These are phyloP conservation scores for Drosophila lowei DNA, from an alignment of 1,140 invertebrate genomes.

Conservation along the genomic window DNA sequence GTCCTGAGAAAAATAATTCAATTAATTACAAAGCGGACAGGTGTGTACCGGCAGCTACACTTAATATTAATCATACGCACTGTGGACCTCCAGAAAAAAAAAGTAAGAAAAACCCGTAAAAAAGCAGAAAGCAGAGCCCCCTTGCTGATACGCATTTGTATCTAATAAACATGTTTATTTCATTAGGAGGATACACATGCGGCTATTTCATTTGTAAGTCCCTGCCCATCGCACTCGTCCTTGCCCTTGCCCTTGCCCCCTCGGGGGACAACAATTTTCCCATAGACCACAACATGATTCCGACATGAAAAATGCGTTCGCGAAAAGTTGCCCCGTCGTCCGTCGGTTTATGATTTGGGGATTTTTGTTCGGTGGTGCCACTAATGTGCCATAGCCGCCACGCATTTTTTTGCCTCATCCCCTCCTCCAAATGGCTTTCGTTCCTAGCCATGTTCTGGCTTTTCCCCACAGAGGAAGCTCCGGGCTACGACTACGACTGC, in stretches of 20 bases:
- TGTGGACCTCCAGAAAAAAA: constrained; percentile 22
- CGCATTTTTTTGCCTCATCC: constrained; percentile 9
- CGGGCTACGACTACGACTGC: too few species aligned
- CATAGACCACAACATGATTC: constrained; percentile 57
- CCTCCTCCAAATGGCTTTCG: constrained; percentile 21
- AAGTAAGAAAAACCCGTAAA: not conserved
- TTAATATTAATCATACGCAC: constrained; percentile 77
- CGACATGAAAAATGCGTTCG: constrained; percentile 81
- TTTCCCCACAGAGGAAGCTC: constrained; percentile 30
- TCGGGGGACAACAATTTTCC: constrained; percentile 67
- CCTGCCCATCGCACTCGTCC: constrained; percentile 1
- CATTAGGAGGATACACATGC: constrained; percentile 70
- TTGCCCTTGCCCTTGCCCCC: constrained; percentile 28
- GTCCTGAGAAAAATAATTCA: constrained; percentile 78
- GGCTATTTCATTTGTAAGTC: constrained; percentile 44
- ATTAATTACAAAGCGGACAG: constrained; percentile 79
- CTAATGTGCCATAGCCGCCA: constrained; percentile 71
- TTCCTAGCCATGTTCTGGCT: constrained; percentile 37
- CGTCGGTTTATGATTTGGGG: constrained; percentile 74
- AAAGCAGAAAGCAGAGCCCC: constrained; percentile 16
- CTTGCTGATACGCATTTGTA: constrained; percentile 62
- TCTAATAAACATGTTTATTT: constrained; percentile 81
- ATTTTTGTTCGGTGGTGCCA: constrained; percentile 49
- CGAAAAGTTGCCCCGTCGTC: constrained; percentile 63
- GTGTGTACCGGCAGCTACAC: constrained; percentile 57